Base-by-base conservation (phyloP, 2,113 vertebrate species). In the Leuciscus idus region DNA sequence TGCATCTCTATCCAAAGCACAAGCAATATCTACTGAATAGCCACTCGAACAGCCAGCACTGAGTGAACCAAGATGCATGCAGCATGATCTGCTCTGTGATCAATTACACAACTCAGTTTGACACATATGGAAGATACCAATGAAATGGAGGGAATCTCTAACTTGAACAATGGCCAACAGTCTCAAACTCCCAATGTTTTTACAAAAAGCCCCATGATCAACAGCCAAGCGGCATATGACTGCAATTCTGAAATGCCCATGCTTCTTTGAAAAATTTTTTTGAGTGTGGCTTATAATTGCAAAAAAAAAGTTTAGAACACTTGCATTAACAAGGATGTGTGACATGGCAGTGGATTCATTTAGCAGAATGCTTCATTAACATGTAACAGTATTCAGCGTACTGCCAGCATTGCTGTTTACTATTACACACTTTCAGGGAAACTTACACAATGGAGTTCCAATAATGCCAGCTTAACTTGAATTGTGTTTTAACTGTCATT, bases 201-300 rank as follows among this genome's bases (percentile, higher is more conserved):
- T 33, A 77, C 26, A 74, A 75, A 74, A 75, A 75, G 1, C 12
- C n/a, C 72, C 50, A 33, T 55, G 17, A 55, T 6, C n/a, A 55
- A 62, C 28, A 73, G 10, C 28, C 68, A 70, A 66, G 15, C 62
- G n/a, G 17, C 33, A 73, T 10, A 57, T 73, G 81, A 83, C n/a
- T 26, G 8, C 10, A 10, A 52, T 64, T 59, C 43, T 48, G n/a
- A 43, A 61, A 57, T 33, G 13, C 3, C 11, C 73, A 78, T 4
- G 5, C 76, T 23, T 79, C 28, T 59, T 43, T 13, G 23, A 6
- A 80, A 59, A 59, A 72, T 73, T n/a, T n/a, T n/a, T n/a, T n/a
- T n/a, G 43, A 43, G 70, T 9, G n/a, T 43, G 36, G 11, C 28
- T 78, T 78, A 33, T 55, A 57, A 33, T 57, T 12, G 15, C 17